A percentile compares a stretch with the other conserved stretches of the same genome.
Conservation (phyloP, 2,113 vertebrate species). For the Prochilodus magdalenae region DNA sequence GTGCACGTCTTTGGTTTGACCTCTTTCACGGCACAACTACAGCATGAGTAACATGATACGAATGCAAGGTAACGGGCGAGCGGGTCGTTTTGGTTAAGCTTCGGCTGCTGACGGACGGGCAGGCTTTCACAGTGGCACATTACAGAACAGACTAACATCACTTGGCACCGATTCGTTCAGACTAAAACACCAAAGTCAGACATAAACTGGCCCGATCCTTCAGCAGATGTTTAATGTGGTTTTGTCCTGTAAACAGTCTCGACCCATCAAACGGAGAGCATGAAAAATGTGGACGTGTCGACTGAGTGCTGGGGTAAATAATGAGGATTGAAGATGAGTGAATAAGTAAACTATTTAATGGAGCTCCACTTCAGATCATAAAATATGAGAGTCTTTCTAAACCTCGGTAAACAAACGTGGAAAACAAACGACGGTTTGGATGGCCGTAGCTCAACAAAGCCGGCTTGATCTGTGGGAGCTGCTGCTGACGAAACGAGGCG, state of each 20-base stretch:
- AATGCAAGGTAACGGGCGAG: background rate
- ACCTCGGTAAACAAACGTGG: background rate
- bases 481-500: constrained; percentile 18
- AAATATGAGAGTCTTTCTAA: constrained; percentile 14
- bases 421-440: background rate
- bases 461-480: constrained; percentile 11
- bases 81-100: constrained; percentile 26
- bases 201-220: constrained; percentile 34
- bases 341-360: constrained; percentile 52
- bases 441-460: background rate
- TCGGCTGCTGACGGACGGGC: constrained; percentile 43
- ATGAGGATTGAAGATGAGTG: constrained; percentile 33
- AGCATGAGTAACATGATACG: constrained; percentile 25
- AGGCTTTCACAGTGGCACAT: constrained; percentile 42
- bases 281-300: constrained; percentile 28
- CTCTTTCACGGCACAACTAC: constrained; percentile 26
- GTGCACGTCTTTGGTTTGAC: constrained; percentile 37
- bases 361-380: constrained; percentile 34
- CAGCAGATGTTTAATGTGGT: constrained; percentile 46
- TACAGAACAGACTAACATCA: constrained; percentile 32
- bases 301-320: constrained; percentile 38
- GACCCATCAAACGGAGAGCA: constrained; percentile 29
- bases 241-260: constrained; percentile 42
- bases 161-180: constrained; percentile 28
- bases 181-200: constrained; percentile 35